phyloP scores from a whole-genome alignment of 1,140 invertebrate species.

The Drosophila ercepeae region DNA sequence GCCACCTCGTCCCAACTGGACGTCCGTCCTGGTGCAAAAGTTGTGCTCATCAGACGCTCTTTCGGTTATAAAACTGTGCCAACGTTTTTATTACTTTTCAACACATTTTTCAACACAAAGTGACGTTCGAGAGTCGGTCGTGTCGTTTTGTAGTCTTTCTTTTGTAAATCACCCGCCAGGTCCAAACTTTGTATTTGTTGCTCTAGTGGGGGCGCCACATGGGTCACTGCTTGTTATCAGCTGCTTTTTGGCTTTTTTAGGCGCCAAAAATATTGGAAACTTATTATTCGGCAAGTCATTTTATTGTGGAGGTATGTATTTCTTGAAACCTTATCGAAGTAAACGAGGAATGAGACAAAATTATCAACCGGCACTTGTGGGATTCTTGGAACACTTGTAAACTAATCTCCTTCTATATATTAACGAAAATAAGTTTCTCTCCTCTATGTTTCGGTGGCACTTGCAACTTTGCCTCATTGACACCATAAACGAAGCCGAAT shows the following conservation, averaged over 20 bases:
- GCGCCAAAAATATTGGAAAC: not conserved
- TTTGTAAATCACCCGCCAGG: not conserved
- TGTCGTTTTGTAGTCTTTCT: slow-evolving; percentile 3
- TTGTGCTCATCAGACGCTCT: slow-evolving; percentile 39
- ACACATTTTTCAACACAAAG: slow-evolving; percentile 65
- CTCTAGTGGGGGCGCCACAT: slow-evolving; percentile 18
- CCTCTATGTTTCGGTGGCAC: not conserved
- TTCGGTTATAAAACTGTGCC: slow-evolving; percentile 75
- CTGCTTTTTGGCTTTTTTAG: not conserved
- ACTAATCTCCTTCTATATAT: slow-evolving; percentile 6
- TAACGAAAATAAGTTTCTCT: not conserved
- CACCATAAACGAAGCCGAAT: slow-evolving; percentile 23
- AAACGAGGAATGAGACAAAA: not conserved
- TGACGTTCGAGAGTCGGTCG: slow-evolving; percentile 16
- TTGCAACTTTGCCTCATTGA: slow-evolving; percentile 9
- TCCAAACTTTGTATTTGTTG: slow-evolving; percentile 16
- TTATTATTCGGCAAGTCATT: not conserved
- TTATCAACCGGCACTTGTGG: not conserved
- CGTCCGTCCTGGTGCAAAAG: slow-evolving; percentile 16
- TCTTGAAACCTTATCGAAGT: slow-evolving; percentile 26
- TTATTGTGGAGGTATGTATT: not conserved
- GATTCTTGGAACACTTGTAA: slow-evolving; percentile 9
- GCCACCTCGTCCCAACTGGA: not conserved
- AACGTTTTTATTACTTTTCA: slow-evolving; percentile 82
- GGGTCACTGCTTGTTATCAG: not conserved